Evolutionary conservation across 1,140 invertebrate genomes (phyloP).

Genomic region (Drosophila tropicalis): DNA sequence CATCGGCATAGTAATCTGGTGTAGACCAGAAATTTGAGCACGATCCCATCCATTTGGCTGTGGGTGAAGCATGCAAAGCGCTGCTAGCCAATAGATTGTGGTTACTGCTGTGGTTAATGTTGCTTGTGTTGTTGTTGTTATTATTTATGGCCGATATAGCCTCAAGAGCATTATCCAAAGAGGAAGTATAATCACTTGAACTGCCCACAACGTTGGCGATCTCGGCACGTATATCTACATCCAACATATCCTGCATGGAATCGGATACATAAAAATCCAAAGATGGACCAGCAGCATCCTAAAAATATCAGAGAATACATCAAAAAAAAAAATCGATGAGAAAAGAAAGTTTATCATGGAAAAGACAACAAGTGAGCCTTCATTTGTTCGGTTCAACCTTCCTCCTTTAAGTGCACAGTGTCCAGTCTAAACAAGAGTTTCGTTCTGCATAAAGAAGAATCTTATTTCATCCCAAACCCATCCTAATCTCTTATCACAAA

Average conservation of each 20-base stretch:
- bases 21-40: slow-evolving; percentile 88
- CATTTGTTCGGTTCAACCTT: too few relatives aligned
- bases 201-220: slow-evolving; percentile 90
- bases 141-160: slow-evolving; percentile 67
- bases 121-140: slow-evolving; percentile 35
- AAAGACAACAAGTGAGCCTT: too few relatives aligned
- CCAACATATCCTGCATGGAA: slow-evolving; percentile 91
- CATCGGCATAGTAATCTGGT: slow-evolving; percentile 88
- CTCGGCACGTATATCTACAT: slow-evolving; percentile 92
- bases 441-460: too few relatives aligned
- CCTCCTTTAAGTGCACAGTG: too few relatives aligned
- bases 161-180: slow-evolving; percentile 72
- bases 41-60: slow-evolving; percentile 84
- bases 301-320: slow-evolving; percentile 58
- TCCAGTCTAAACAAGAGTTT: too few relatives aligned
- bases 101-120: slow-evolving; percentile 17
- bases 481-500: slow-evolving; percentile 13
- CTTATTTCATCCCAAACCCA: too few relatives aligned
- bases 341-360: too few relatives aligned
- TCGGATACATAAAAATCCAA: slow-evolving; percentile 86
- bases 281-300: slow-evolving; percentile 85
- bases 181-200: slow-evolving; percentile 85
- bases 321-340: too few relatives aligned
- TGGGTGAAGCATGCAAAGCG: slow-evolving; percentile 61
- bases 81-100: slow-evolving; percentile 62